Conservation (phyloP, 2,797 vertebrate species). For the Phrynocephalus vlangalii region DNA sequence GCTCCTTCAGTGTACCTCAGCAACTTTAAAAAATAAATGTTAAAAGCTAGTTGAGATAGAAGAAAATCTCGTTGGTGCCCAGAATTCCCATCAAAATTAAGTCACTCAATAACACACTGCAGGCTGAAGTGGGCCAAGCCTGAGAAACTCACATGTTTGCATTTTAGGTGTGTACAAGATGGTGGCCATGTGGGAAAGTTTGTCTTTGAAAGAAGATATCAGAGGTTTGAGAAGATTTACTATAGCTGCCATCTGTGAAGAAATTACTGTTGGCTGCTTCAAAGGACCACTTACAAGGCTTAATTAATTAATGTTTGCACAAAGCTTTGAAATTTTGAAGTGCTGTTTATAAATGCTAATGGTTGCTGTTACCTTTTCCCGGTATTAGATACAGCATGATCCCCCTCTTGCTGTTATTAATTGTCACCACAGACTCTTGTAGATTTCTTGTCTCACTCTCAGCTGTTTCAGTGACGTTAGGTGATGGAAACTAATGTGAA, state of each 20-base stretch:
- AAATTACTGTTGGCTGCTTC: not conserved
- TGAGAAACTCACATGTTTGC: not conserved
- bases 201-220: too few species aligned
- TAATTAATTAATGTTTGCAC: constrained; percentile 58
- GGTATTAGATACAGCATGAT: constrained; percentile 1
- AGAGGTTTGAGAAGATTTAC: not conserved
- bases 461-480: not conserved
- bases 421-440: not conserved
- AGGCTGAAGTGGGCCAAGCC: not conserved
- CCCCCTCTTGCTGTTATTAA: not conserved
- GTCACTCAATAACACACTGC: not conserved
- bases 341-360: constrained; percentile 14
- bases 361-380: constrained; percentile 12
- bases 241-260: not conserved
- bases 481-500: constrained; percentile 14
- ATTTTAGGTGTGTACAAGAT: not conserved
- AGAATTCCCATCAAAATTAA: not conserved
- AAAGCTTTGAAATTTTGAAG: constrained; percentile 23
- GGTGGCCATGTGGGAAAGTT: too few species aligned
- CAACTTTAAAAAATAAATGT: constrained; percentile 6
- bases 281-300: constrained; percentile 35
- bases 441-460: constrained; percentile 19
- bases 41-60: not conserved
- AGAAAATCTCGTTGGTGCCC: not conserved
- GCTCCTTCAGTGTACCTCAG: not conserved